These are phyloP conservation scores for Procambarus clarkii DNA, from an alignment of 1,140 invertebrate genomes.

Conservation along the genomic window DNA sequence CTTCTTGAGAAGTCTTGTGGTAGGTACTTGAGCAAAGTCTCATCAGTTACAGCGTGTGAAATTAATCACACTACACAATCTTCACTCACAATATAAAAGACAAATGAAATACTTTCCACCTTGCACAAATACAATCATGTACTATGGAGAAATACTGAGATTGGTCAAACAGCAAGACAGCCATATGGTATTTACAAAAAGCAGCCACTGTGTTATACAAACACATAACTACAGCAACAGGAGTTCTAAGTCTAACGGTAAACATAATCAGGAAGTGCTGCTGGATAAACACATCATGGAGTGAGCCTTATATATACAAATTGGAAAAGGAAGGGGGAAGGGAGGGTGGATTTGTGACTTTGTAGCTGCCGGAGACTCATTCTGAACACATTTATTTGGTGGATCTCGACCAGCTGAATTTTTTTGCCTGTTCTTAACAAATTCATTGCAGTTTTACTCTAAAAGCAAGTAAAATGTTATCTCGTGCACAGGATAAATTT, in stretches of 20 bases:
- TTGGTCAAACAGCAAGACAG: slow-evolving; percentile 44
- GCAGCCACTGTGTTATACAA: slow-evolving; percentile 47
- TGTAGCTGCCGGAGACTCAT: slow-evolving; percentile 57
- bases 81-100: slow-evolving; percentile 40
- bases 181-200: slow-evolving; percentile 62
- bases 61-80: slow-evolving; percentile 39
- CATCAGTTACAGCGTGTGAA: slow-evolving; percentile 42
- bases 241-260: slow-evolving; percentile 30
- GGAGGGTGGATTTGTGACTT: slow-evolving; percentile 21
- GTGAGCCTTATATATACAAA: slow-evolving; percentile 52
- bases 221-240: slow-evolving; percentile 46
- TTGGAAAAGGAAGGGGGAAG: background rate
- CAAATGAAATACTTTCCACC: slow-evolving; percentile 45
- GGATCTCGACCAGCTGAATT: slow-evolving; percentile 59
- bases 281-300: slow-evolving; percentile 53
- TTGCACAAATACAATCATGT: slow-evolving; percentile 53
- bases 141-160: slow-evolving; percentile 32
- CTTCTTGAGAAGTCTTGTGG: slow-evolving; percentile 16
- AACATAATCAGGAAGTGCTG: slow-evolving; percentile 53
- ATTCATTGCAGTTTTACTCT: slow-evolving; percentile 50
- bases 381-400: slow-evolving; percentile 57
- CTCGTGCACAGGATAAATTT: slow-evolving; percentile 42
- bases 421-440: slow-evolving; percentile 50
- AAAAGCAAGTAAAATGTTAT: slow-evolving; percentile 54
- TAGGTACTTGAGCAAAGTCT: slow-evolving; percentile 19